These are phyloP conservation scores for Melanaphis sacchari DNA, from an alignment of 1,140 invertebrate genomes.

Conservation along the genomic window DNA sequence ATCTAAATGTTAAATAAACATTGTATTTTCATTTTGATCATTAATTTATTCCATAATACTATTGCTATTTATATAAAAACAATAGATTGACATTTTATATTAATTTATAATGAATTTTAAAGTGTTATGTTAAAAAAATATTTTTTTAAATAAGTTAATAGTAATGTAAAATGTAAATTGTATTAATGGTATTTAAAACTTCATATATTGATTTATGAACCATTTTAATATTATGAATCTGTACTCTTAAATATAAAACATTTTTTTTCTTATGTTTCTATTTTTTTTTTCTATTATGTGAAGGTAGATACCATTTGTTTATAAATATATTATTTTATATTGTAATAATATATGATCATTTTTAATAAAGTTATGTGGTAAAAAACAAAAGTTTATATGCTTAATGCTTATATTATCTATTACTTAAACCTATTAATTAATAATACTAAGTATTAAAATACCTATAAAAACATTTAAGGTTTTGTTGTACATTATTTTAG, in stretches of 20 bases:
- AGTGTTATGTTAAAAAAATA: not conserved
- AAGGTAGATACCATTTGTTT: not conserved
- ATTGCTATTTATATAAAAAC: too few relatives aligned
- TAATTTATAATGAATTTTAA: too few relatives aligned
- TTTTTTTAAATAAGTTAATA: not conserved
- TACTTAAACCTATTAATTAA: not conserved
- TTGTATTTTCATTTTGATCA: too few relatives aligned
- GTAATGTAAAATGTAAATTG: not conserved
- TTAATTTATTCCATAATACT: too few relatives aligned
- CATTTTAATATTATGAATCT: not conserved
- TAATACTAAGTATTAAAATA: not conserved
- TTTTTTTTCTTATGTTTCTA: not conserved
- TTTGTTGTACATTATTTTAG: not conserved
- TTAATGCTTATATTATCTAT: not conserved
- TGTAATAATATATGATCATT: too few relatives aligned
- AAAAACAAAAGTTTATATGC: not conserved
- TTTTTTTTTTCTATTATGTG: not conserved
- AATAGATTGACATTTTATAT: too few relatives aligned
- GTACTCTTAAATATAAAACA: not conserved
- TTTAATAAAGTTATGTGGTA: not conserved
- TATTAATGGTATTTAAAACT: not conserved
- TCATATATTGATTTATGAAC: not conserved
- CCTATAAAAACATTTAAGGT: not conserved
- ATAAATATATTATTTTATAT: constrained; percentile 19
- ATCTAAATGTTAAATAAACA: too few relatives aligned